phyloP scores from a whole-genome alignment of 2,797 vertebrate species.

The Neosilurus mollespiculum region DNA sequence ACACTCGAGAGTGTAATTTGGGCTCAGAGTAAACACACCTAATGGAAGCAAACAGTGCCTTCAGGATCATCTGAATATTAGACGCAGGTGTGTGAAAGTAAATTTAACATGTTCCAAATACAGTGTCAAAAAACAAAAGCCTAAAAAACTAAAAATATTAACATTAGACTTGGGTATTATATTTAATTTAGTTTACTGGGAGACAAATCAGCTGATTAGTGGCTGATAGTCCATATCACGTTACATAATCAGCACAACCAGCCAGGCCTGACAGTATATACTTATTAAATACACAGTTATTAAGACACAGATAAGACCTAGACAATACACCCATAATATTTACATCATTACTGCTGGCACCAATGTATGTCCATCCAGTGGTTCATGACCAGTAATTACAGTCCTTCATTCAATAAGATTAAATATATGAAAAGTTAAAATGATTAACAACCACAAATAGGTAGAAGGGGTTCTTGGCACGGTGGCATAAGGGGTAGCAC shows the following conservation, averaged over 20 bases:
- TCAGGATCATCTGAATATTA: not conserved
- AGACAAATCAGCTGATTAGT: not conserved
- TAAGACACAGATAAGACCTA: not conserved
- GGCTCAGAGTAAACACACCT: not conserved
- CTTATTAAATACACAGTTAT: not conserved
- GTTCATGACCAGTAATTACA: not conserved
- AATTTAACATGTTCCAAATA: not conserved
- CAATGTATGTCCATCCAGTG: not conserved
- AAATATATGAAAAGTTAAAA: not conserved
- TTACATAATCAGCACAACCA: not conserved
- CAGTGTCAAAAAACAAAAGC: not conserved
- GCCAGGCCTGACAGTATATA: not conserved
- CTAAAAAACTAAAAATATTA: not conserved
- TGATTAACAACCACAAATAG: not conserved
- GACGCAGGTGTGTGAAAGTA: not conserved
- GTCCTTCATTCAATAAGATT: not conserved
- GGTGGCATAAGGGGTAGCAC: no score
- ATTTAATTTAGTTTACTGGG: not conserved
- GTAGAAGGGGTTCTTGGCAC: no score
- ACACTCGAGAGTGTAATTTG: not conserved
- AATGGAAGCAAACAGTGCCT: not conserved
- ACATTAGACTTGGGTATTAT: no score
- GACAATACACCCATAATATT: not conserved
- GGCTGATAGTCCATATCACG: no score
- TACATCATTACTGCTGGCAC: not conserved